Base-by-base conservation (phyloP, 2,888 invertebrate species). In the Masnerella sp. region DNA sequence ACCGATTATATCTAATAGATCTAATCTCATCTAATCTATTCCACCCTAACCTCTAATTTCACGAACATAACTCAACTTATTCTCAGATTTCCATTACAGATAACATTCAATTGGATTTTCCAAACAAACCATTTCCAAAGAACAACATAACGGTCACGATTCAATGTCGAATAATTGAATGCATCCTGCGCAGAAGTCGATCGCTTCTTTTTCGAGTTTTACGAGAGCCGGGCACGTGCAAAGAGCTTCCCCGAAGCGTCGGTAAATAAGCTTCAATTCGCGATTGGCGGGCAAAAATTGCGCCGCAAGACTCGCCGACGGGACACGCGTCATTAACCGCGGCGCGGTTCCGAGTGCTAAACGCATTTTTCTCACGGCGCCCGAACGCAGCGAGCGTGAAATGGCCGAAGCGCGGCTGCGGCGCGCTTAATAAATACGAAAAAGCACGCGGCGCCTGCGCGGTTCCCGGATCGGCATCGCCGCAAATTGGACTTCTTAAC, bases 361-460 rank as follows among this genome's bases (percentile, higher is more conserved):
- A 47, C 34, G 45, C 59, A 65, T 67, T 65, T 69, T 74, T 70
- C 70, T 67, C 74, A 74, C 74, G 65, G 62, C 22, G 52, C 54
- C 49, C 65, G 36, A 14, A 61, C 42, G 30, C 70, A 70, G 56
- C 32, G 61, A 70, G 42, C 74, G 70, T 74, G 74, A 74, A 74
- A 74, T 70, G 64, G 47, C 18, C 45, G 54, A 67, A 65, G 47
- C 54, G 67, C 40, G 65, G 54, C 42, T 67, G 45, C 38, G 62
- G 62, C 43, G 65, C 28, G 14, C 20, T 56, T 73, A 73, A 73
- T 73, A 73, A 65, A 73, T 62, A 56, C 68, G 62, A 47, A 62
- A 73, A 67, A 62, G 17, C 40, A 18, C 14, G n/a, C 49, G 2
- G 42, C 7, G 40, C 36, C 22, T 30, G 25, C 2, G 42, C 65